Conservation (phyloP, 1,140 invertebrate genomes). For the Drosophila lowei region DNA sequence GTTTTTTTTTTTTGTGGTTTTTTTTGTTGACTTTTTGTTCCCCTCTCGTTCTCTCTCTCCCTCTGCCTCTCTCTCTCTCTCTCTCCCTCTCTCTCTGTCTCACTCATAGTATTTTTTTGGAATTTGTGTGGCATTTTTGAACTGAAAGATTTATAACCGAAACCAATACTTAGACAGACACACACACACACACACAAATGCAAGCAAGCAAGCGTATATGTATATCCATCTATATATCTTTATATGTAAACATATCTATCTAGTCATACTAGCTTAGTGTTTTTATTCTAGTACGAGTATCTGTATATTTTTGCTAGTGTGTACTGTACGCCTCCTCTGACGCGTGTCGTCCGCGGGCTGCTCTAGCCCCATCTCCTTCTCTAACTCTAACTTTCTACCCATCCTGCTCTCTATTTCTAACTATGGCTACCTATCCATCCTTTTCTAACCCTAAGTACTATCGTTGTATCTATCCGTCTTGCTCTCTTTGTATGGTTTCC, state of each 20-base stretch:
- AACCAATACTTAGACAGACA: conserved; percentile 31
- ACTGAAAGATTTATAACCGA: conserved; percentile 16
- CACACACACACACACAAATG: conserved; percentile 33
- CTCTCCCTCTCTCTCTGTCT: conserved; percentile 5
- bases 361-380: conserved; percentile 4
- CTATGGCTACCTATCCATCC: conserved; percentile 23
- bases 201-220: conserved; percentile 55
- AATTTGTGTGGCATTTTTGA: conserved; percentile 55
- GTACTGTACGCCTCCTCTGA: too few relatives aligned
- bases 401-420: conserved; percentile 17
- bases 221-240: conserved; percentile 7
- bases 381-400: conserved; percentile 19
- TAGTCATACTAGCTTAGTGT: not conserved
- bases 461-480: conserved; percentile 12
- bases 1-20: conserved; percentile 6
- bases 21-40: not conserved
- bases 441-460: not conserved
- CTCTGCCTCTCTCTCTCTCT: conserved; percentile 13
- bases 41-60: conserved; percentile 16
- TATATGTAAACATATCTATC: not conserved
- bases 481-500: not conserved
- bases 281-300: not conserved
- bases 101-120: conserved; percentile 37
- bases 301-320: conserved; percentile 5
- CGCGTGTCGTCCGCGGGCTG: too few relatives aligned